Base-by-base conservation (phyloP, 2,113 vertebrate genomes). In the Haliaeetus leucogaster region DNA sequence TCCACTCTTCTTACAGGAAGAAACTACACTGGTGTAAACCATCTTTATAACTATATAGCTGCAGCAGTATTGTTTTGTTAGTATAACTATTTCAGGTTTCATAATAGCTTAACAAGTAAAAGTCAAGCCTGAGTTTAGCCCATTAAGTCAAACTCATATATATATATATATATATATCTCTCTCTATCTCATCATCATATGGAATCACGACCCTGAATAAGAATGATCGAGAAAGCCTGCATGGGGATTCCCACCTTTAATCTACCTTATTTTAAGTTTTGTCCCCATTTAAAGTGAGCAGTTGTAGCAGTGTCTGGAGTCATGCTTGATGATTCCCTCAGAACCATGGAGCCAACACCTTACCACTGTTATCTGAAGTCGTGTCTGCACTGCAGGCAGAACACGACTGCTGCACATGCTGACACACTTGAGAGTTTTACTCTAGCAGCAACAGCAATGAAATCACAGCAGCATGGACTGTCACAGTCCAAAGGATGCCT, bases 341-440 rank as follows among this genome's bases (percentile, higher is more conserved):
- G 8, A 17, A 13, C 34, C 34, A 10, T 13, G 13, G 26, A 40
- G 42, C 25, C 20, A 63, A 13, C 32, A 56, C n/a, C 19, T 52
- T 22, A 16, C 25, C 25, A 22, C 32, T 22, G 13, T 21, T 73
- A 52, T 82, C 68, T 0, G 0, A 50, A 23, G 68, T 55, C 36
- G 16, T 0, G 0, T 13, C 78, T 36, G 40, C 8, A 11, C 14
- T 16, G 47, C n/a, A 53, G 58, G 73, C 30, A 85, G 38, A 71
- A 2, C 3, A 26, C 0, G 6, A 81, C 36, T 14, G 34, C 63
- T 66, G 50, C 59, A 38, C 0, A 0, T 23, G 45, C 40, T n/a
- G 66, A 76, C 61, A 72, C 56, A 29, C 47, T 22, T 8, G 4
- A 90, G 19, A 76, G 38, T 20, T 82, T 55, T 55, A 68, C 42